Evolutionary conservation across 2,113 vertebrate species (phyloP), one percentile per base, ranked within the genome.

Genomic region (Camelus bactrianus): DNA sequence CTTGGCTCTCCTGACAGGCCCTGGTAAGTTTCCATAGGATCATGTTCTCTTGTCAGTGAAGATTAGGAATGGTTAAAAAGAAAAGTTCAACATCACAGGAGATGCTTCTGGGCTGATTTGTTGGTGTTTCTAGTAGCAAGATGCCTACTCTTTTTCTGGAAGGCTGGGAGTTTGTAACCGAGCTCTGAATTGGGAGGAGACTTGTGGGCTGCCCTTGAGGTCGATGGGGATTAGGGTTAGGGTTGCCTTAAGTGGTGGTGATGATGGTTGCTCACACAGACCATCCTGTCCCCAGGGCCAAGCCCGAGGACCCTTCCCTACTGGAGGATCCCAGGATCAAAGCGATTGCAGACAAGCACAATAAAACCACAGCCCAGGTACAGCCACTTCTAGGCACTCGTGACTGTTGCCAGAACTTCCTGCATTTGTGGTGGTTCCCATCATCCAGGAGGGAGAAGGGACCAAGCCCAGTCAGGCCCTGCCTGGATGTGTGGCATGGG

Each of bases 1-100:
- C 99, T 99, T 4, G 99, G 99, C 15, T 99, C 99, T 72, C 99
- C 99, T 0, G 99, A 99, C 98, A 99, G 99, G 94, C 99, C 99
- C 73, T 99, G 99, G 99, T 99, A 93, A 98, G 98, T 0, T 52
- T 2, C 64, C 19, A 6, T 11, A 60, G 2, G 1, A 0, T 64
- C 1, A 4, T 14, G 46, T 16, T 89, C 38, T 60, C 54, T 42
- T 72, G 26, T 48, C 38, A 3, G 79, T 14, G 11, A 70, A 52
- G 56, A 42, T 83, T 15, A 70, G 76, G 84, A 83, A 42, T 48
- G 42, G 70, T 58, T 64, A 10, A 11, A 81, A 46, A 35, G 58
- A 83, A 52, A 81, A 69, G 8, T 10, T 58, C 12, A 30, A 15
- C 3, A 0, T 38, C 30, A 42, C 10, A 28, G 86, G 35, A 46